phyloP scores from a whole-genome alignment of 2,888 invertebrate species.

The Blastobasis lacticolella region DNA sequence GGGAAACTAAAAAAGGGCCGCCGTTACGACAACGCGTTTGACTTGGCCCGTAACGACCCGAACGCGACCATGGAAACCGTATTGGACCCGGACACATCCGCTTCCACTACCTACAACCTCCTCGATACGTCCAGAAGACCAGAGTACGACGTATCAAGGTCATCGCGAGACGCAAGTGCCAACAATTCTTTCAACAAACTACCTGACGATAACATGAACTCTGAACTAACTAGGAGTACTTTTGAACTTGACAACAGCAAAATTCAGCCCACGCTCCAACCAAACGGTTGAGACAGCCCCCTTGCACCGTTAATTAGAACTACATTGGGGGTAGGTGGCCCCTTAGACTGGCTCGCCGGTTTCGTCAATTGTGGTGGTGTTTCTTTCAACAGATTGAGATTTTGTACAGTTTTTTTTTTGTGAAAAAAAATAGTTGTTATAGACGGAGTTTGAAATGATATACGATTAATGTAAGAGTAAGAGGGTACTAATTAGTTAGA shows the following conservation, averaged over 20 bases:
- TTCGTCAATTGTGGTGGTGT: slow-evolving; percentile 37
- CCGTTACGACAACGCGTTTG: slow-evolving; percentile 41
- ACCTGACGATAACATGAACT: slow-evolving; percentile 68
- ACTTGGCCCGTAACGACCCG: slow-evolving; percentile 45
- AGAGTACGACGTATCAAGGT: slow-evolving; percentile 26
- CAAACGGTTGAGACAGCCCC: slow-evolving; percentile 53
- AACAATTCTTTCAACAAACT: slow-evolving; percentile 47
- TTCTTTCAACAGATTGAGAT: slow-evolving; percentile 34
- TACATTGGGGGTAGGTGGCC: slow-evolving; percentile 61
- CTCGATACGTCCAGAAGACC: slow-evolving; percentile 48
- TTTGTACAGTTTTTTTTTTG: slow-evolving; percentile 37
- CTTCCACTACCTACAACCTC: slow-evolving; percentile 28
- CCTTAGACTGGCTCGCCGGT: slow-evolving; percentile 27
- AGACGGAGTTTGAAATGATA: slow-evolving; percentile 28
- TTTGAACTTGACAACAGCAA: slow-evolving; percentile 52
- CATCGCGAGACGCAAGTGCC: slow-evolving; percentile 19
- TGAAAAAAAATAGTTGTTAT: slow-evolving; percentile 13
- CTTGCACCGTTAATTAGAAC: slow-evolving; percentile 25
- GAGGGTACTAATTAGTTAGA: slow-evolving; percentile 9
- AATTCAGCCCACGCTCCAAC: slow-evolving; percentile 58
- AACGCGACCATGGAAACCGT: slow-evolving; percentile 48
- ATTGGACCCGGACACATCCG: slow-evolving; percentile 28
- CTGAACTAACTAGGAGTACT: slow-evolving; percentile 41
- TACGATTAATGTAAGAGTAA: slow-evolving; percentile 28
- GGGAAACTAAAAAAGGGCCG: slow-evolving; percentile 44